Conservation (phyloP, 2,797 vertebrate genomes). For the Jordanella pulchra region DNA sequence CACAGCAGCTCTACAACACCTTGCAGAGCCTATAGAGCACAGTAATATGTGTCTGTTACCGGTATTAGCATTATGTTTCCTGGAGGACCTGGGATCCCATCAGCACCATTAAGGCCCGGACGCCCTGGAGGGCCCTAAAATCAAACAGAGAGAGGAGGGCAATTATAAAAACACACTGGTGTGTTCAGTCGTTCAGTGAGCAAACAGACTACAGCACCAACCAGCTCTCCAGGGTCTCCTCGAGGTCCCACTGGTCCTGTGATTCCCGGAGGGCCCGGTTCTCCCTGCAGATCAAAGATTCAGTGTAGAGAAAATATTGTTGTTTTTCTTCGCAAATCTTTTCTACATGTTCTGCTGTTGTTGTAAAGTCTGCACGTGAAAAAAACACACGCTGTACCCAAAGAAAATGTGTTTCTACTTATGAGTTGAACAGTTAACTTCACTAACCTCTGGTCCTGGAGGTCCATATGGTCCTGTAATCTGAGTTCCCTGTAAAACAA, state of each 20-base stretch:
- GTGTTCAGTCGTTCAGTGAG: conserved; percentile 1
- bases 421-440: background rate
- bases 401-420: conserved; percentile 20
- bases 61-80: conserved; percentile 95
- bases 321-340: background rate
- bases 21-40: conserved; percentile 16
- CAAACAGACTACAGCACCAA: conserved; percentile 62
- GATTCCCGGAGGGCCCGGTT: conserved; percentile 83
- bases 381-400: background rate
- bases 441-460: conserved; percentile 74
- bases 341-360: background rate
- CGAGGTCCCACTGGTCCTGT: conserved; percentile 87
- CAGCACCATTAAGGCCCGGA: conserved; percentile 90
- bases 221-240: conserved; percentile 90
- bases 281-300: conserved; percentile 52
- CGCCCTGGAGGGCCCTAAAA: conserved; percentile 88
- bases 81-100: conserved; percentile 92
- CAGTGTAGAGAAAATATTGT: background rate
- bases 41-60: conserved; percentile 67
- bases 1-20: conserved; percentile 26
- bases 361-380: background rate
- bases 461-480: conserved; percentile 75
- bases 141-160: conserved; percentile 35
- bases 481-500: conserved; percentile 69
- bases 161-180: conserved; percentile 5